These are phyloP conservation scores for Panthera uncia DNA, from an alignment of 2,113 vertebrate genomes.

Conservation along the genomic window DNA sequence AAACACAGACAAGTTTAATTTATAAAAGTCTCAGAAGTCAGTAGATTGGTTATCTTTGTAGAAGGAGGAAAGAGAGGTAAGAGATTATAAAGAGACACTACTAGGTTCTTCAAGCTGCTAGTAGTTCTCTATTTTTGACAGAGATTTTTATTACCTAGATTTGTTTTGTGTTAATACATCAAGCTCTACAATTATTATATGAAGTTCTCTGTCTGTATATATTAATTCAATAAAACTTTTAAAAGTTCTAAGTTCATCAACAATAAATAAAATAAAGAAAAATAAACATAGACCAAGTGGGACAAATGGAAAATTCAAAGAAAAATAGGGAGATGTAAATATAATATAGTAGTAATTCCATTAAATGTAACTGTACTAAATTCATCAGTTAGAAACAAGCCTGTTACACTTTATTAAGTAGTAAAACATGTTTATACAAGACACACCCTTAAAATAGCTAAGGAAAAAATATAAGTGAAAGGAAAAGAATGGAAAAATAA, in stretches of 20 bases:
- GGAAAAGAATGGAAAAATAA: background rate
- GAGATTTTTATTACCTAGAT: background rate
- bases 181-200: background rate
- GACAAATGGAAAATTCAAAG: background rate
- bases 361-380: background rate
- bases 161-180: background rate
- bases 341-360: background rate
- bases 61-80: background rate
- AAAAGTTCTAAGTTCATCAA: background rate
- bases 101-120: background rate
- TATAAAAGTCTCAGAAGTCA: background rate
- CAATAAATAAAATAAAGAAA: background rate
- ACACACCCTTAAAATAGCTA: background rate
- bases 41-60: background rate
- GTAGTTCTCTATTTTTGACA: background rate
- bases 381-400: background rate
- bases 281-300: background rate
- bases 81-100: background rate
- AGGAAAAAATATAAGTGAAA: background rate
- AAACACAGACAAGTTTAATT: background rate
- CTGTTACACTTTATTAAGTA: background rate
- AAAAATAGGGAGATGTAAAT: background rate
- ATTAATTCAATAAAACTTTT: background rate
- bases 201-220: background rate
- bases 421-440: background rate